Base-by-base conservation (phyloP, 1,140 invertebrate genomes). In the Cotesia vestalis region DNA sequence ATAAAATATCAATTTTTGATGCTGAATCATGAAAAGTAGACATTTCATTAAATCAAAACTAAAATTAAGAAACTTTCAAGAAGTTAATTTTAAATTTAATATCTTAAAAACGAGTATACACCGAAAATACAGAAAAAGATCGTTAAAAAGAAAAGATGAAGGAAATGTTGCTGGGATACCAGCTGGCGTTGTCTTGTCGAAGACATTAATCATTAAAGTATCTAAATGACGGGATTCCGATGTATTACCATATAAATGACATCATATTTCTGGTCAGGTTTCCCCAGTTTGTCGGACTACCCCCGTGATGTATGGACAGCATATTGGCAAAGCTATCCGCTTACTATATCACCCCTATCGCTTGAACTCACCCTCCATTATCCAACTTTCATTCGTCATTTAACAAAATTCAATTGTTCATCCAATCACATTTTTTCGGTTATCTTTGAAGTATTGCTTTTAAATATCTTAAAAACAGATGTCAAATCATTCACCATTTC, bases 201-300 rank as follows among this genome's bases (percentile, higher is more conserved):
- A 70, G 77, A 85, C 87, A 89, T 89, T 89, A 89, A 89, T 89
- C 88, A 89, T 88, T 86, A 82, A 88, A 89, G 88, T 89, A 88
- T 89, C 86, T 88, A 89, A 90, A 90, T 90, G 89, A 89, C 88
- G 88, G 89, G 89, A 89, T 89, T 89, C 87, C 88, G 86, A 88
- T 89, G 88, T 88, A 90, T 90, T 90, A 89, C 88, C 89, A 90
- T 90, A 90, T 89, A 90, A 89, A 89, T 90, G 89, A 89, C 88
- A 89, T 89, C 88, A 90, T 90, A 90, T 90, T 90, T 90, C 88
- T 90, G 88, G 88, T 89, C 87, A 88, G 86, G 86, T 87, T 87
- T 87, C 85, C 85, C 85, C 84, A 87, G 86, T 87, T 87, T 87
- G 86, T 87, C 86, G 85, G 84, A 77, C 81, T 78, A 78, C 70